Conservation (phyloP, 2,888 invertebrate species). For the Lissocephala sabroskyi region DNA sequence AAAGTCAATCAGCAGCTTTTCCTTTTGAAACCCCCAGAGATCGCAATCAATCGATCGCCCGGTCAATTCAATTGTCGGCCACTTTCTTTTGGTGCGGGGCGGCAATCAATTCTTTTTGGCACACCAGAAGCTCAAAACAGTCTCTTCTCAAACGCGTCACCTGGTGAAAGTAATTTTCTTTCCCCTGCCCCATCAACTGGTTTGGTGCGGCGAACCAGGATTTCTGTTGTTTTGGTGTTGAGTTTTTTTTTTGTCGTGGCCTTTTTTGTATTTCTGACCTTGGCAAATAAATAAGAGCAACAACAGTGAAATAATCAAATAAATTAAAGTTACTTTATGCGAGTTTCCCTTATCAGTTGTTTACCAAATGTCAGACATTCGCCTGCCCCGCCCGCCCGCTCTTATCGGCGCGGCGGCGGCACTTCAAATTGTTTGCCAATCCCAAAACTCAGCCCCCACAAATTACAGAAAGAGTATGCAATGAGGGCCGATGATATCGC, state of each 20-base stretch:
- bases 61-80: conserved; percentile 57
- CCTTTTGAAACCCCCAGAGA: conserved; percentile 42
- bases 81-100: conserved; percentile 51
- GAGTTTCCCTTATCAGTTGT: neutral
- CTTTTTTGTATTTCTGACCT: conserved; percentile 35
- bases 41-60: conserved; percentile 10
- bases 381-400: conserved; percentile 27
- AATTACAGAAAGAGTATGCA: too few species aligned
- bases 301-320: conserved; percentile 5
- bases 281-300: conserved; percentile 18
- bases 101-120: conserved; percentile 27
- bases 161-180: conserved; percentile 43
- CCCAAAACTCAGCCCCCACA: too few species aligned
- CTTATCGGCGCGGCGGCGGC: conserved; percentile 5
- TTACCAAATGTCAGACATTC: conserved; percentile 54
- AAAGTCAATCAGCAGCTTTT: conserved; percentile 60
- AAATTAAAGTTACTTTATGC: neutral
- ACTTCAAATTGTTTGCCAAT: conserved; percentile 46
- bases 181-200: too few species aligned
- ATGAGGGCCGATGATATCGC: too few species aligned
- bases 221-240: too few species aligned
- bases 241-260: conserved; percentile 15
- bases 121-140: conserved; percentile 34
- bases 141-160: conserved; percentile 21
- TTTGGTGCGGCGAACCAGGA: too few species aligned